Percentiles rank a stretch among this genome's conserved stretches.
phyloP scores from a whole-genome alignment of 1,140 invertebrate genomes.

The Pectinophora gossypiella region DNA sequence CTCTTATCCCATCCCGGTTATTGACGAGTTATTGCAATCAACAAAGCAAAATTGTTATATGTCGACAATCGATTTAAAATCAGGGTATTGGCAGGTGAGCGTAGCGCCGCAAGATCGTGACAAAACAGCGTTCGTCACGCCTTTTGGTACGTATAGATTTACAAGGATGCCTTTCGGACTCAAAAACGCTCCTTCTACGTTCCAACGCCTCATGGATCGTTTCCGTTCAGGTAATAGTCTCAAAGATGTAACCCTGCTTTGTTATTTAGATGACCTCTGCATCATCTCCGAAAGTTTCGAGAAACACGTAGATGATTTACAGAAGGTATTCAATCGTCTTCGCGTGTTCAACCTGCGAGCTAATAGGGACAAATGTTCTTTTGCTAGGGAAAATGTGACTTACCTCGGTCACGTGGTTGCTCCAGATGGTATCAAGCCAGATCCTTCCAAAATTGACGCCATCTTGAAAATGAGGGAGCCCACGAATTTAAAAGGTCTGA shows the following conservation, averaged over 20 bases:
- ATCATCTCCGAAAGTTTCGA: constrained; percentile 36
- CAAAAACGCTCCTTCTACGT: not conserved
- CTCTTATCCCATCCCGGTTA: constrained; percentile 56
- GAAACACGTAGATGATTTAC: constrained; percentile 25
- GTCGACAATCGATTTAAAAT: constrained; percentile 34
- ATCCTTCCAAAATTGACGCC: constrained; percentile 38
- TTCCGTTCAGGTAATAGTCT: not conserved
- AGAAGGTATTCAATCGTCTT: constrained; percentile 25
- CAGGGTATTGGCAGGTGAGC: constrained; percentile 5
- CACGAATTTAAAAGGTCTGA: constrained; percentile 17
- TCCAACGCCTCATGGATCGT: not conserved
- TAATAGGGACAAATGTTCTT: constrained; percentile 36
- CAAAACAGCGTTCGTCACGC: constrained; percentile 1
- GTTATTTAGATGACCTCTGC: constrained; percentile 55
- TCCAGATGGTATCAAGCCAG: constrained; percentile 30
- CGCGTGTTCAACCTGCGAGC: constrained; percentile 16
- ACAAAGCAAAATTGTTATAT: constrained; percentile 30
- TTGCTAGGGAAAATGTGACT: constrained; percentile 26
- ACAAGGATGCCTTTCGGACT: not conserved
- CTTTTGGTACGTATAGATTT: not conserved
- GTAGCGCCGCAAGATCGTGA: not conserved
- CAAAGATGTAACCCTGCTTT: constrained; percentile 14
- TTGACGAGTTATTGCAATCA: constrained; percentile 52
- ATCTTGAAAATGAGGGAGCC: constrained; percentile 34
- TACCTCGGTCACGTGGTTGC: constrained; percentile 50